Conservation (phyloP, 1,140 invertebrate species). For the Thaumatotibia leucotreta region DNA sequence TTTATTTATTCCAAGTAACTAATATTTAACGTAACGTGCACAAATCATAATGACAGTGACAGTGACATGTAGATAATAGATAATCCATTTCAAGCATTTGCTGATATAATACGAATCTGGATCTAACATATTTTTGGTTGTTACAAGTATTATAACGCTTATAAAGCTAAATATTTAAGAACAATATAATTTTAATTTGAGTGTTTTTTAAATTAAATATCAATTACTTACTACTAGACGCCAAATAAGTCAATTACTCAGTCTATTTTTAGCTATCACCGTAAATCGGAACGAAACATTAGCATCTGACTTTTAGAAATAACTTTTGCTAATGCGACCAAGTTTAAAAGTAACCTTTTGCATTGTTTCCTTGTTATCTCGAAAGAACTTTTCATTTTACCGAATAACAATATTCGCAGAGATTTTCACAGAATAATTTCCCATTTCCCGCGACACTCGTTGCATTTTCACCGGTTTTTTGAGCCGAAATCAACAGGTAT, state of each 20-base stretch:
- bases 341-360: not conserved
- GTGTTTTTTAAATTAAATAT: not conserved
- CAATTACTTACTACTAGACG: not conserved
- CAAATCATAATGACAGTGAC: not conserved
- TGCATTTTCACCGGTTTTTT: not conserved
- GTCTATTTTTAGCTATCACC: not conserved
- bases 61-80: not conserved
- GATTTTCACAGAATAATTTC: not conserved
- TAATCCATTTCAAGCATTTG: not conserved
- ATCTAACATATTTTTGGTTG: not conserved
- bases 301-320: not conserved
- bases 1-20: too few species aligned
- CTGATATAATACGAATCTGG: not conserved
- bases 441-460: not conserved
- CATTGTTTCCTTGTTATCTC: not conserved
- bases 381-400: not conserved
- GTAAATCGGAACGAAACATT: not conserved
- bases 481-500: not conserved
- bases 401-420: not conserved
- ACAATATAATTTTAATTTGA: not conserved
- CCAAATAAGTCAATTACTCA: too few species aligned
- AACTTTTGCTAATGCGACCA: conserved; percentile 16
- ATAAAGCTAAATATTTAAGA: too few species aligned
- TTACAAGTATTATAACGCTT: not conserved
- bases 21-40: not conserved